Conservation (phyloP, 2,113 vertebrate species). For the Halcyon malimbica region DNA sequence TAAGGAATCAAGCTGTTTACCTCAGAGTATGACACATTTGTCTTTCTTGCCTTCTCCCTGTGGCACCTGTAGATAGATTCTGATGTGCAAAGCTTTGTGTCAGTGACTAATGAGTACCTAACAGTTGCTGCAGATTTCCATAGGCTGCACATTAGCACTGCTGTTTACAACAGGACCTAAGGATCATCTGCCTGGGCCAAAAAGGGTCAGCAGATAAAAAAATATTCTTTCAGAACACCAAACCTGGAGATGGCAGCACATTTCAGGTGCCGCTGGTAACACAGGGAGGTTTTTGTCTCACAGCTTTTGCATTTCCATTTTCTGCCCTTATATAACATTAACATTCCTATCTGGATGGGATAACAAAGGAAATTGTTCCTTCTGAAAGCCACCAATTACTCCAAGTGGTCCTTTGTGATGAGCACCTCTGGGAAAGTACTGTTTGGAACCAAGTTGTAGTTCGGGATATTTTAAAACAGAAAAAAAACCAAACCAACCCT, state of each 20-base stretch:
- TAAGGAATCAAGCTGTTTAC: slow-evolving; percentile 39
- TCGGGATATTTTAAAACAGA: background rate
- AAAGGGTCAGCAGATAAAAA: background rate
- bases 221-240: background rate
- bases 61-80: slow-evolving; percentile 27
- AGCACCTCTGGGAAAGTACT: background rate
- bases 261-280: background rate
- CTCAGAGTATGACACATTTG: background rate
- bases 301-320: background rate
- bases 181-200: background rate
- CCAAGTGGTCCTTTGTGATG: background rate
- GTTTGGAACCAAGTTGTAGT: background rate
- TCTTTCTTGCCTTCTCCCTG: slow-evolving; percentile 23
- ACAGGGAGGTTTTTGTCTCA: background rate
- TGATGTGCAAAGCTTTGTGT: background rate
- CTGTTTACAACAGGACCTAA: background rate
- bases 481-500: background rate
- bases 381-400: background rate
- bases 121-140: background rate
- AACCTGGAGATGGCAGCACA: background rate
- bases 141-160: background rate
- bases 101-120: slow-evolving; percentile 13
- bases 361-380: background rate
- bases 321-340: background rate
- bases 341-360: background rate